A percentile compares a stretch with the other conserved stretches of the same genome.
These are phyloP conservation scores for Hirundichthys speculiger DNA, from an alignment of 2,113 vertebrate genomes.

Conservation along the genomic window DNA sequence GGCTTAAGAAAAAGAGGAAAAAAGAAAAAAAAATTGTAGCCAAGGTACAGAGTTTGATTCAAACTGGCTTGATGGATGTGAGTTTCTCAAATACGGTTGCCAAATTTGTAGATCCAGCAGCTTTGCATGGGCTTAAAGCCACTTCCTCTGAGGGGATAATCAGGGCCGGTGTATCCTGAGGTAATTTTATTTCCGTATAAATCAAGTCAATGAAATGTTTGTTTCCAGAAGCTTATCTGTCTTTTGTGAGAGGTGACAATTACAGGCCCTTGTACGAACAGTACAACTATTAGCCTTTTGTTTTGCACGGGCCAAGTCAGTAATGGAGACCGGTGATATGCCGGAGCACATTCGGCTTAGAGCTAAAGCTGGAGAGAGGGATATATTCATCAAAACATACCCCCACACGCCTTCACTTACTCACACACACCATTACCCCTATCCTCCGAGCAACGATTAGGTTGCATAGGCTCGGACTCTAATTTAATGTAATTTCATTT, in stretches of 20 bases:
- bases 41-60: constrained; percentile 6
- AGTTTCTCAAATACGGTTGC: background rate
- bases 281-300: constrained; percentile 16
- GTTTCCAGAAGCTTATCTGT: constrained; percentile 6
- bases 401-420: constrained; percentile 21
- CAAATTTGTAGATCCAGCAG: background rate
- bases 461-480: constrained; percentile 45
- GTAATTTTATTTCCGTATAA: too few species aligned
- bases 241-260: constrained; percentile 25
- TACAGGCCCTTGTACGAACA: constrained; percentile 14
- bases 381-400: constrained; percentile 54
- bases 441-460: constrained; percentile 49
- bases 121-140: background rate
- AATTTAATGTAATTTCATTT: constrained; percentile 75
- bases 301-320: constrained; percentile 28
- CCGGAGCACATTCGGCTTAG: constrained; percentile 12
- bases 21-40: constrained; percentile 4
- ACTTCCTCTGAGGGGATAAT: too few species aligned
- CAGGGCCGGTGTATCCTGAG: too few species aligned
- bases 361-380: constrained; percentile 31
- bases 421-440: constrained; percentile 51
- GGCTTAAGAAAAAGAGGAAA: background rate
- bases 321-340: background rate
- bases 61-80: background rate
- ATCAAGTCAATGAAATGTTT: constrained; percentile 5